These are phyloP conservation scores for Oxyura jamaicensis DNA, from an alignment of 2,113 vertebrate genomes.

Conservation along the genomic window DNA sequence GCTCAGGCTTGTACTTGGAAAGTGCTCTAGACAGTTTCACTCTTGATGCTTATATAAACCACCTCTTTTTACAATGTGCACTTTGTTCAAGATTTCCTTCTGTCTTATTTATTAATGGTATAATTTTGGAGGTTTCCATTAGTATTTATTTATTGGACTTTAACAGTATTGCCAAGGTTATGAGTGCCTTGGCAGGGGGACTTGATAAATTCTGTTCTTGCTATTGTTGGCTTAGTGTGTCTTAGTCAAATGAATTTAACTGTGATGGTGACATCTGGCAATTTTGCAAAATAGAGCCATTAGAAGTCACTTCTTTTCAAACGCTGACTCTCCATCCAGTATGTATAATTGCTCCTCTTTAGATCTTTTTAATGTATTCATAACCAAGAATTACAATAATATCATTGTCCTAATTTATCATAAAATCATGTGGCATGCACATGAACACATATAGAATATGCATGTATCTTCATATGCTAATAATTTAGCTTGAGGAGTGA, in stretches of 20 bases:
- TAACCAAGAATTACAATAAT: slow-evolving; percentile 30
- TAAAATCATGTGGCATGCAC: background rate
- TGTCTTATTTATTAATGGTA: background rate
- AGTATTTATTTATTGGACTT: background rate
- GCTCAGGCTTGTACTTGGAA: background rate
- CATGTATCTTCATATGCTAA: background rate
- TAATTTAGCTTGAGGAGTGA: slow-evolving; percentile 56
- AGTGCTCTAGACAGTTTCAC: background rate
- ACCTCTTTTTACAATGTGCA: background rate
- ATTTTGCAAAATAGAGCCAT: slow-evolving; percentile 13
- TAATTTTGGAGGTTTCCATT: background rate
- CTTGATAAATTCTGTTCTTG: slow-evolving; percentile 5
- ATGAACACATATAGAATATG: background rate
- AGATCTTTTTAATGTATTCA: slow-evolving; percentile 31
- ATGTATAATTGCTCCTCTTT: slow-evolving; percentile 3
- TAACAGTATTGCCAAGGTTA: background rate
- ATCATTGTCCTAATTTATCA: slow-evolving; percentile 53
- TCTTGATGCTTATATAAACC: background rate
- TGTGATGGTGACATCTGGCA: slow-evolving; percentile 18
- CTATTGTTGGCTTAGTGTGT: background rate
- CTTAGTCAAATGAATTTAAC: background rate
- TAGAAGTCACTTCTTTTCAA: slow-evolving; percentile 1
- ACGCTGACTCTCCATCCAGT: slow-evolving; percentile 20
- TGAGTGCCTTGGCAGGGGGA: background rate
- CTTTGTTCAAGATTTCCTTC: background rate